Conservation (phyloP, 2,113 vertebrate species). For the Nicator chloris region DNA sequence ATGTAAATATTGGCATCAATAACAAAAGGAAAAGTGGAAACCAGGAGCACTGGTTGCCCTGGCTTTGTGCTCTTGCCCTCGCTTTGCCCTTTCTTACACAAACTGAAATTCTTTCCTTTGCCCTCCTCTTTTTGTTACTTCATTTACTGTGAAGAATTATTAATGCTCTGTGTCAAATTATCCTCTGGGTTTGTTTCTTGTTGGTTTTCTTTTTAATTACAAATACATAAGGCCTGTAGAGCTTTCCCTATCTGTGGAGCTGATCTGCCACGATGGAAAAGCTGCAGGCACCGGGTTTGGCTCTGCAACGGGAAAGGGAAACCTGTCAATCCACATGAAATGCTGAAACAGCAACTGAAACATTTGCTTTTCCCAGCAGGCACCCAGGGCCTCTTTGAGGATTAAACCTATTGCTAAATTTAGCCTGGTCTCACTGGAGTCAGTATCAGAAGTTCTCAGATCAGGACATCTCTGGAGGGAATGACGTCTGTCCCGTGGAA, state of each 20-base stretch:
- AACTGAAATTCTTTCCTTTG: neutral
- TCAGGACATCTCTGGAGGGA: conserved; percentile 26
- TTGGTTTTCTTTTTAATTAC: neutral
- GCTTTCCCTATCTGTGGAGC: neutral
- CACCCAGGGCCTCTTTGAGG: conserved; percentile 35
- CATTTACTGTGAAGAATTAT: neutral
- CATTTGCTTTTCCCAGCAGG: conserved; percentile 29
- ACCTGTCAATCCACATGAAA: neutral
- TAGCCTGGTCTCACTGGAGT: conserved; percentile 3
- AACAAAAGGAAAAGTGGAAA: neutral
- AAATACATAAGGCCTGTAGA: neutral
- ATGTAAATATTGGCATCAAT: neutral
- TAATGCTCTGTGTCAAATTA: neutral
- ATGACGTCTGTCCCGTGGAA: conserved; percentile 4
- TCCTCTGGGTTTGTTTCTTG: neutral
- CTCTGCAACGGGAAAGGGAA: neutral
- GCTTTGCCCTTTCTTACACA: neutral
- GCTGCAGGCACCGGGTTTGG: neutral
- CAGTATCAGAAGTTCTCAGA: conserved; percentile 41
- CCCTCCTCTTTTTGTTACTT: neutral
- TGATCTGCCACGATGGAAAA: neutral
- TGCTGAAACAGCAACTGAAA: conserved; percentile 31
- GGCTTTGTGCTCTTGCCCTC: neutral
- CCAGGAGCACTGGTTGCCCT: neutral
- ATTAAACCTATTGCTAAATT: conserved; percentile 55